Evolutionary conservation across 1,140 invertebrate genomes (phyloP).

Genomic region (Drosophila punjabiensis): DNA sequence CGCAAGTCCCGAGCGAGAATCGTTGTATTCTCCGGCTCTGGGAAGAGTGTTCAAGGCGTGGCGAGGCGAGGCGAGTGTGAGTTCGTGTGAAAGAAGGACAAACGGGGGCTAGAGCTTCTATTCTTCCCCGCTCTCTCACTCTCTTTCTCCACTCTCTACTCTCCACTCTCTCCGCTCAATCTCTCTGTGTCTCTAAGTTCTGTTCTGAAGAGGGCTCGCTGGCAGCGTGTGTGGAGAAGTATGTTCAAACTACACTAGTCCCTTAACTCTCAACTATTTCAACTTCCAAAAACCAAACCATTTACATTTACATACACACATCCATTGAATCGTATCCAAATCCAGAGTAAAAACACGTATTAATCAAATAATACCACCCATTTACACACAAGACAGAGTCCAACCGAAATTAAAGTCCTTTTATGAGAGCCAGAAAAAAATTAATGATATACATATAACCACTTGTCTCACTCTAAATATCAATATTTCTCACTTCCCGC

Average conservation of each 20-base stretch:
- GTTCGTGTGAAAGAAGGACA: slow-evolving; percentile 62
- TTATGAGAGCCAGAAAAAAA: slow-evolving; percentile 29
- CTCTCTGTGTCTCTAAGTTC: slow-evolving; percentile 53
- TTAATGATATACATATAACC: slow-evolving; percentile 18
- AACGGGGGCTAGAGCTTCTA: slow-evolving; percentile 47
- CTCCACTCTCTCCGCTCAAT: slow-evolving; percentile 36
- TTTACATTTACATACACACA: slow-evolving; percentile 19
- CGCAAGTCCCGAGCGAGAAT: slow-evolving; percentile 33
- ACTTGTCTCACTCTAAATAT: slow-evolving; percentile 11
- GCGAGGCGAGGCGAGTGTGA: slow-evolving; percentile 68
- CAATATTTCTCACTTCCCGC: slow-evolving; percentile 25
- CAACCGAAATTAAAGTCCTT: slow-evolving; percentile 20
- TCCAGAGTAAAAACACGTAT: slow-evolving; percentile 30
- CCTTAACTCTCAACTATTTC: slow-evolving; percentile 41
- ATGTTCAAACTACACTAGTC: slow-evolving; percentile 79
- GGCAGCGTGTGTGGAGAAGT: slow-evolving; percentile 83
- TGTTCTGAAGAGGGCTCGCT: slow-evolving; percentile 81
- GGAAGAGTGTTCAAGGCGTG: slow-evolving; percentile 44
- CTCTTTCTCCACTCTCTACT: slow-evolving; percentile 45
- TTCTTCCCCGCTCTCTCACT: slow-evolving; percentile 20
- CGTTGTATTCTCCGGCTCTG: slow-evolving; percentile 39
- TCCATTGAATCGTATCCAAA: slow-evolving; percentile 33
- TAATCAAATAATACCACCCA: slow-evolving; percentile 15
- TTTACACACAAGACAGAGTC: slow-evolving; percentile 10
- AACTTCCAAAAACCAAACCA: slow-evolving; percentile 39